Conservation (phyloP, 2,113 vertebrate genomes). For the Poeciliopsis retropinna region DNA sequence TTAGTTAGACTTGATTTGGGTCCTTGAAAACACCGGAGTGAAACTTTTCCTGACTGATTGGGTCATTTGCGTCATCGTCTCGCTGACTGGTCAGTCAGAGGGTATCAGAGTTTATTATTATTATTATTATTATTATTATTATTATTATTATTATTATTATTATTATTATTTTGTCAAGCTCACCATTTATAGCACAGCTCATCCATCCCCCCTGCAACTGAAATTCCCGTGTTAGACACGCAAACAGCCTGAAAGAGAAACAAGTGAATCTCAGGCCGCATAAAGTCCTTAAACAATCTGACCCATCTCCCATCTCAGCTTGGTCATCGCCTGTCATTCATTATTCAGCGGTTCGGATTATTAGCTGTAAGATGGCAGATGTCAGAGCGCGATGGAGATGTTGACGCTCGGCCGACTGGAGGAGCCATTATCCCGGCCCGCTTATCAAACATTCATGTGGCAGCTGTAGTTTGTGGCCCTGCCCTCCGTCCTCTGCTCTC, state of each 20-base stretch:
- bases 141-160: too few relatives aligned
- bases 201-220: slow-evolving; percentile 44
- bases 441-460: slow-evolving; percentile 95
- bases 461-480: slow-evolving; percentile 87
- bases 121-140: too few relatives aligned
- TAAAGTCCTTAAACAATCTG: not conserved
- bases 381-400: slow-evolving; percentile 93
- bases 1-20: too few relatives aligned
- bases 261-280: not conserved
- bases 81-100: too few relatives aligned
- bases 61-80: too few relatives aligned
- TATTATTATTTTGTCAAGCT: too few relatives aligned
- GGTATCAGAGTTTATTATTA: too few relatives aligned
- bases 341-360: slow-evolving; percentile 88
- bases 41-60: too few relatives aligned
- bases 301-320: slow-evolving; percentile 24
- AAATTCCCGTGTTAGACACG: slow-evolving; percentile 24
- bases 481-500: slow-evolving; percentile 64
- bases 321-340: slow-evolving; percentile 67
- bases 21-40: too few relatives aligned
- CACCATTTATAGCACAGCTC: too few relatives aligned
- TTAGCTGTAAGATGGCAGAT: slow-evolving; percentile 87
- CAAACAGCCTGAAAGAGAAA: not conserved
- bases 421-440: slow-evolving; percentile 89
- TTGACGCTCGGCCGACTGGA: slow-evolving; percentile 91